phyloP scores from a whole-genome alignment of 2,113 vertebrate genomes.

The Hylia prasina region DNA sequence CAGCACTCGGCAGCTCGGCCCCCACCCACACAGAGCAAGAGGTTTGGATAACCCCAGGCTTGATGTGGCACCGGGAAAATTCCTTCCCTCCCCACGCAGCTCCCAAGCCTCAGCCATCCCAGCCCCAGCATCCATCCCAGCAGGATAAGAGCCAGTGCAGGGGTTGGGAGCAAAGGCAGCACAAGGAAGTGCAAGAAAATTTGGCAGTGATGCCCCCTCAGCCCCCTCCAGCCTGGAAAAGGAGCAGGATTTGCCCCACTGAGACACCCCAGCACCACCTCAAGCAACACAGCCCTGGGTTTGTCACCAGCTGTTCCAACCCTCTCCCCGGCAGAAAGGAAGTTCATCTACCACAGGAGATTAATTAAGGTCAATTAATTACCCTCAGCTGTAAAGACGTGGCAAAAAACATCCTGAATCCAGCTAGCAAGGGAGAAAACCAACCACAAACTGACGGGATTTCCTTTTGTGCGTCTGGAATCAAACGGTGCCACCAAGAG shows the following conservation, averaged over 20 bases:
- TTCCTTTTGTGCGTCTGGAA: rapidly evolving
- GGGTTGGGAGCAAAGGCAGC: neutral
- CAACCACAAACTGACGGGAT: rapidly evolving
- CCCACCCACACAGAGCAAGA: neutral
- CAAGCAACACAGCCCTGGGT: neutral
- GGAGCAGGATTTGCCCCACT: neutral
- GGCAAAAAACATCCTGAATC: neutral
- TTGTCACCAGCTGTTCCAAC: neutral
- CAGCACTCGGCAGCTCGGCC: neutral
- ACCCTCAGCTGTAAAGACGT: neutral
- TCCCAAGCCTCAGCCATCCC: neutral
- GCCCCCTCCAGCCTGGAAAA: neutral
- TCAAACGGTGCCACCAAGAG: rapidly evolving
- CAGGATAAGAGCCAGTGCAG: neutral
- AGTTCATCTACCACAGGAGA: neutral
- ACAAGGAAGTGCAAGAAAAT: neutral
- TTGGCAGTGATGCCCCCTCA: neutral
- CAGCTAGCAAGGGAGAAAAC: neutral
- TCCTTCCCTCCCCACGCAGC: neutral
- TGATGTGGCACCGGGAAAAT: neutral
- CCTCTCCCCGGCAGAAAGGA: neutral
- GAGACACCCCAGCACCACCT: neutral
- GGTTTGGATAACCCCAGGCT: neutral
- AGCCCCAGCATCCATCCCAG: neutral
- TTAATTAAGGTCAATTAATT: neutral